phyloP scores from a whole-genome alignment of 1,140 invertebrate genomes.

The Monomorium pharaonis region DNA sequence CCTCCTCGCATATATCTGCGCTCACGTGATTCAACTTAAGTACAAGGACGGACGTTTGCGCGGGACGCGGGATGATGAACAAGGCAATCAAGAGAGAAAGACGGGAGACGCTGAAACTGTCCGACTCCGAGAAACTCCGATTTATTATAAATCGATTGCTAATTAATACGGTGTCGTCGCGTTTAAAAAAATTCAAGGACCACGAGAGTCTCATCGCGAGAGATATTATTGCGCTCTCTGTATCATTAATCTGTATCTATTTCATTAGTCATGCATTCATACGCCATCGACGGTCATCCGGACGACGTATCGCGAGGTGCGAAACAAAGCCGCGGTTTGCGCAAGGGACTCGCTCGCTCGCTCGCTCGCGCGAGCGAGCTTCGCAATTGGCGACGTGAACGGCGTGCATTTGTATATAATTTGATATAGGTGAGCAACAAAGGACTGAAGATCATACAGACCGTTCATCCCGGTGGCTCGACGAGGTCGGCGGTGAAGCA shows the following conservation, averaged over 20 bases:
- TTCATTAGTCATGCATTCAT: neutral
- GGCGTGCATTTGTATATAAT: slow-evolving; percentile 27
- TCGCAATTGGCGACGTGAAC: slow-evolving; percentile 46
- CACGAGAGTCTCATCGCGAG: neutral
- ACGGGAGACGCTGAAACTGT: neutral
- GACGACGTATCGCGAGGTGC: slow-evolving; percentile 2
- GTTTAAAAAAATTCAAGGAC: neutral
- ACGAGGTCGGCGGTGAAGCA: slow-evolving; percentile 92
- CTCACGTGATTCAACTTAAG: slow-evolving; percentile 30
- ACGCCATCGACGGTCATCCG: neutral
- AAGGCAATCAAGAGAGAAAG: neutral
- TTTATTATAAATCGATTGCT: slow-evolving; percentile 5
- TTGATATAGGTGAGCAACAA: slow-evolving; percentile 94
- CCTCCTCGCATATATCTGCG: slow-evolving; percentile 39
- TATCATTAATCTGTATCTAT: neutral
- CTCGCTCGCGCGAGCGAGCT: neutral
- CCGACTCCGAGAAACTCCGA: neutral
- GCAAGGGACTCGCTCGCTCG: neutral
- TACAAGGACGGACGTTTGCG: slow-evolving; percentile 39
- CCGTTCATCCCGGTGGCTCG: slow-evolving; percentile 86
- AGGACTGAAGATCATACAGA: slow-evolving; percentile 97
- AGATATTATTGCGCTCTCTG: neutral
- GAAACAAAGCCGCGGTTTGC: slow-evolving; percentile 14
- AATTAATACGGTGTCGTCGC: neutral
- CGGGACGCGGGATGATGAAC: slow-evolving; percentile 73